Conservation (phyloP, 2,888 invertebrate genomes). For the Cybosia mesomella region DNA sequence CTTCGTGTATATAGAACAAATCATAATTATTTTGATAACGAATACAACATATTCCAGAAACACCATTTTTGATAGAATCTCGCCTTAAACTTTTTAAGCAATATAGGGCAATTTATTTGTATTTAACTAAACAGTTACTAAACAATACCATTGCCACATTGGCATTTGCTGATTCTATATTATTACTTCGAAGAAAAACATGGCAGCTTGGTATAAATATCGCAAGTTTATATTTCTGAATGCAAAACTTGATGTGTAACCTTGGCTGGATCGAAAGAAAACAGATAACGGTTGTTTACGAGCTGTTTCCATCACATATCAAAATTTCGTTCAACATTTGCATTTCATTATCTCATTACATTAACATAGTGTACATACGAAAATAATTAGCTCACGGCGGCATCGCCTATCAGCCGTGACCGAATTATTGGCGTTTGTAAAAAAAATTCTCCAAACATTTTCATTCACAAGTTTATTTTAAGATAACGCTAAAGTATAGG, state of each 20-base stretch:
- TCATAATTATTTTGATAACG: too few species aligned
- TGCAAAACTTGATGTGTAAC: slow-evolving; percentile 44
- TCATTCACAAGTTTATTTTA: slow-evolving; percentile 50
- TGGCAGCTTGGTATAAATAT: neutral
- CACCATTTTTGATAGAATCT: neutral
- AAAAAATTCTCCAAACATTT: slow-evolving; percentile 29
- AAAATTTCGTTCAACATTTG: slow-evolving; percentile 8
- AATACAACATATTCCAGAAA: neutral
- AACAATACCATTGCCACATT: neutral
- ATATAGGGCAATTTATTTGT: neutral
- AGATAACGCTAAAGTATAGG: slow-evolving; percentile 28
- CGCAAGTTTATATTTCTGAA: slow-evolving; percentile 23
- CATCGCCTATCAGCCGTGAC: slow-evolving; percentile 33
- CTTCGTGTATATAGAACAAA: too few species aligned
- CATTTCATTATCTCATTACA: slow-evolving; percentile 10
- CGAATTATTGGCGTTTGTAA: slow-evolving; percentile 33
- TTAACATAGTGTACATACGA: slow-evolving; percentile 15
- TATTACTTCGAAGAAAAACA: neutral
- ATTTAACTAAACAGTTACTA: neutral
- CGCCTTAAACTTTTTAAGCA: neutral
- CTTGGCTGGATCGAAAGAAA: slow-evolving; percentile 60
- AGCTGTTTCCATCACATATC: slow-evolving; percentile 17
- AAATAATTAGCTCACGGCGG: slow-evolving; percentile 34
- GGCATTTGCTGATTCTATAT: neutral
- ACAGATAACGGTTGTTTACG: slow-evolving; percentile 58